A percentile compares a stretch with the other conserved stretches of the same genome.
Evolutionary conservation across 2,797 vertebrate genomes (phyloP).

Genomic region (Parambassis ranga): DNA sequence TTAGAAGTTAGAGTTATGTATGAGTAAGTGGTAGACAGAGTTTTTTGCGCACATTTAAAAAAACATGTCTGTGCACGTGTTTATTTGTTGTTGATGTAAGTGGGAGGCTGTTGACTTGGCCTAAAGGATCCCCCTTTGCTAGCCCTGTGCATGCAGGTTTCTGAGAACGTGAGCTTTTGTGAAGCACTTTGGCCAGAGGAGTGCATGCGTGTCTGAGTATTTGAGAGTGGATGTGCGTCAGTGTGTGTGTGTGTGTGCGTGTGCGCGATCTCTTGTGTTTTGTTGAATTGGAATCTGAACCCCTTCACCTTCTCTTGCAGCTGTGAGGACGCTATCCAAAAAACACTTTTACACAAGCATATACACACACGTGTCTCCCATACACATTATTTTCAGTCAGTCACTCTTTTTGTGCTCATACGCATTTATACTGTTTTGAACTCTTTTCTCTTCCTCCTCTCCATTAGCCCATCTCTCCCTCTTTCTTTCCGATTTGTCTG

Average conservation of each 20-base stretch:
- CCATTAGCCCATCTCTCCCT: background rate
- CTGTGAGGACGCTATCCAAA: slow-evolving; percentile 60
- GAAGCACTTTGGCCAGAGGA: slow-evolving; percentile 24
- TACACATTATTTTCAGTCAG: slow-evolving; percentile 8
- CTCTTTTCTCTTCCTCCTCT: slow-evolving; percentile 16
- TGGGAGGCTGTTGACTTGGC: slow-evolving; percentile 4
- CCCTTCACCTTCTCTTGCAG: slow-evolving; percentile 71
- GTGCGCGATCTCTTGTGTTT: slow-evolving; percentile 37
- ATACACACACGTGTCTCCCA: background rate
- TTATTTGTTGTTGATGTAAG: slow-evolving; percentile 1
- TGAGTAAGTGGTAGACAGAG: background rate
- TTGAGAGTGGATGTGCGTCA: slow-evolving; percentile 6
- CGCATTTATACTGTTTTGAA: slow-evolving; percentile 24
- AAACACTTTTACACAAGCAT: slow-evolving; percentile 17
- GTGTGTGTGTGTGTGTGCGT: slow-evolving; percentile 1
- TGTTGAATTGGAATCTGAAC: slow-evolving; percentile 72
- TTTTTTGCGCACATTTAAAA: background rate
- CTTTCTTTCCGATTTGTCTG: slow-evolving; percentile 28
- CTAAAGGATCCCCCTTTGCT: slow-evolving; percentile 7
- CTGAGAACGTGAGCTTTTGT: slow-evolving; percentile 15
- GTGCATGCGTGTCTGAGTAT: slow-evolving; percentile 17
- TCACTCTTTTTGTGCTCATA: slow-evolving; percentile 1
- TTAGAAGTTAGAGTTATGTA: slow-evolving; percentile 18
- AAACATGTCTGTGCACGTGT: background rate
- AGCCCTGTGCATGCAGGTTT: slow-evolving; percentile 1